Evolutionary conservation across 2,888 invertebrate genomes (phyloP), one percentile per base, ranked within the genome.

Genomic region (Corbicula japonica): DNA sequence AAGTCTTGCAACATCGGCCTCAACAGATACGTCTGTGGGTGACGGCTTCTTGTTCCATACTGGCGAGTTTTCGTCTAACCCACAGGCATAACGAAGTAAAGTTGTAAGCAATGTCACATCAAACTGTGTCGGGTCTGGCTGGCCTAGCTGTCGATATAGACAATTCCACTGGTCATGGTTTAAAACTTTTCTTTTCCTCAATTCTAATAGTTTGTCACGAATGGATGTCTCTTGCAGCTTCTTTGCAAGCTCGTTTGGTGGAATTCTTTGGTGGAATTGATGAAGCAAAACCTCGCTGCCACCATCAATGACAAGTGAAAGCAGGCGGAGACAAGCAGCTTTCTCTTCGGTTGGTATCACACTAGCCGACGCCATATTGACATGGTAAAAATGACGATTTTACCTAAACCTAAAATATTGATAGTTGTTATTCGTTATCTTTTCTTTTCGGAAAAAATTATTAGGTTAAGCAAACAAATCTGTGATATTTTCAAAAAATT

Each of bases 1-100:
- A 5, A 60, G 60, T 38, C 60, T 35, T 21, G 23, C 28, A 12
- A 61, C n/a, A 12, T 61, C 61, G 1, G 61, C 61, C 28, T 41
- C 61, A 3, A 44, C 12, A 44, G 61, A 61, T 61, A 6, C 28
- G 30, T 61, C 44, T 26, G 30, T 44, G 23, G 61, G 44, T 21
- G 61, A 30, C 21, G 61, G 61, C 10, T 44, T 35, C 15, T 30
- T 12, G n/a, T 1, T 41, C 21, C 23, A 12, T 8, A 12, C 2
- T 3, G 3, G 50, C 4, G 50, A 23, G 21, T 50, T 23, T 4
- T 3, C 4, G 23, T 50, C 8, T 23, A 50, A n/a, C 23, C 50
- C 50, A 50, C 50, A 50, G 5, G 28, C 28, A 15, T 50, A 3
- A 2, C 4, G 50, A 23, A 50, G 50, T 26, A 50, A 50, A 23